Conservation (phyloP, 1,140 invertebrate species). For the Panulirus ornatus region DNA sequence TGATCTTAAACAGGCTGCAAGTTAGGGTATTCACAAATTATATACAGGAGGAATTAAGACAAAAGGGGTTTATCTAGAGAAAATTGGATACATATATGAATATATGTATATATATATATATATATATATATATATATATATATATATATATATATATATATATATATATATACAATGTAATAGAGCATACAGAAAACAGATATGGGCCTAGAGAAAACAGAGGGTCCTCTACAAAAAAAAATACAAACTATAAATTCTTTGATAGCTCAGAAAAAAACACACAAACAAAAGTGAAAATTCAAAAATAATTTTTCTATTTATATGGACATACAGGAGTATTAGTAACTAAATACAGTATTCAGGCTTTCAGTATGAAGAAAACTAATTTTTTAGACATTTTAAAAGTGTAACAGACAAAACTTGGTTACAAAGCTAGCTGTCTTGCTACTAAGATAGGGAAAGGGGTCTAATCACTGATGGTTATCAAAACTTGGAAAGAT, state of each 20-base stretch:
- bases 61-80: conserved; percentile 16
- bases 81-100: conserved; percentile 25
- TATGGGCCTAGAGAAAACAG: conserved; percentile 32
- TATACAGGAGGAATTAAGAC: neutral
- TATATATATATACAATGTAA: conserved; percentile 9
- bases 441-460: neutral
- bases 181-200: conserved; percentile 29
- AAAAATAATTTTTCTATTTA: neutral
- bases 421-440: neutral
- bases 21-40: neutral
- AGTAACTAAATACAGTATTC: conserved; percentile 13
- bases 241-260: neutral
- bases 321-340: conserved; percentile 14
- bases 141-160: no score
- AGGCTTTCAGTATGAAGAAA: conserved; percentile 42
- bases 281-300: no score
- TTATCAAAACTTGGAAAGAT: neutral
- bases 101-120: neutral
- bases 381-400: conserved; percentile 58
- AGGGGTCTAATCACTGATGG: neutral
- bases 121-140: no score
- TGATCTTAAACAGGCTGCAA: conserved; percentile 33
- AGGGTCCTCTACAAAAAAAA: conserved; percentile 7
- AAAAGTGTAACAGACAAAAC: neutral
- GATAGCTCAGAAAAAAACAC: neutral